Evolutionary conservation across 2,113 vertebrate species (phyloP).

Genomic region (Vidua macroura): DNA sequence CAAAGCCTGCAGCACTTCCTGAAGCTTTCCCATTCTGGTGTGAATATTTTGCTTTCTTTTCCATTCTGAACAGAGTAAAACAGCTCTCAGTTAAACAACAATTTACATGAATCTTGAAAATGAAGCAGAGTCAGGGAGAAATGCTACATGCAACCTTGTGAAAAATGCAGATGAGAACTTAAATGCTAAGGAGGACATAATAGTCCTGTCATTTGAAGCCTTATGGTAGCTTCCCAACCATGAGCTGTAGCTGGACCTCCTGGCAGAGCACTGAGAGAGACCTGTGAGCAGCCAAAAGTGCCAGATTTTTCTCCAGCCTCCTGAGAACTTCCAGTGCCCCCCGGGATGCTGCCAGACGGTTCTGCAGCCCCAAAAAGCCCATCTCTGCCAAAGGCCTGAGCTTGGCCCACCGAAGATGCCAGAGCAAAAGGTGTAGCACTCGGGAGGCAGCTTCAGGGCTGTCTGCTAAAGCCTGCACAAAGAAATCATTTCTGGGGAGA

Average conservation of each 20-base stretch:
- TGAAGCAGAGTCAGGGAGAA: background rate
- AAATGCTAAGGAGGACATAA: background rate
- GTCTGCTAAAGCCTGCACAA: background rate
- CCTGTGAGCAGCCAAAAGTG: background rate
- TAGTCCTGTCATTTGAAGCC: background rate
- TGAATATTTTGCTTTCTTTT: background rate
- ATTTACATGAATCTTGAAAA: background rate
- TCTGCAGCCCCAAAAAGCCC: background rate
- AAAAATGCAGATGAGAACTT: background rate
- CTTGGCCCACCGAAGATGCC: background rate
- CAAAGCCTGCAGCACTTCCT: background rate
- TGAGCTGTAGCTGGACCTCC: background rate
- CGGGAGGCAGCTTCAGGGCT: background rate
- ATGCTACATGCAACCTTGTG: background rate
- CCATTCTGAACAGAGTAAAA: background rate
- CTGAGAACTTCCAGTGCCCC: background rate
- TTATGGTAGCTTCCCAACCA: background rate
- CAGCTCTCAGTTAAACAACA: background rate
- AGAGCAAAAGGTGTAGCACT: background rate
- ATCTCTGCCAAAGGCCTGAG: background rate
- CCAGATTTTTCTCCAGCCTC: background rate
- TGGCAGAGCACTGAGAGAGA: background rate
- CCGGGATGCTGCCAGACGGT: rapidly evolving
- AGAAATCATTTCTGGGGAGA: background rate
- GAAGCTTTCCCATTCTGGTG: background rate